phyloP scores from a whole-genome alignment of 2,113 vertebrate species.

The Cyphomyrus plagiostoma region DNA sequence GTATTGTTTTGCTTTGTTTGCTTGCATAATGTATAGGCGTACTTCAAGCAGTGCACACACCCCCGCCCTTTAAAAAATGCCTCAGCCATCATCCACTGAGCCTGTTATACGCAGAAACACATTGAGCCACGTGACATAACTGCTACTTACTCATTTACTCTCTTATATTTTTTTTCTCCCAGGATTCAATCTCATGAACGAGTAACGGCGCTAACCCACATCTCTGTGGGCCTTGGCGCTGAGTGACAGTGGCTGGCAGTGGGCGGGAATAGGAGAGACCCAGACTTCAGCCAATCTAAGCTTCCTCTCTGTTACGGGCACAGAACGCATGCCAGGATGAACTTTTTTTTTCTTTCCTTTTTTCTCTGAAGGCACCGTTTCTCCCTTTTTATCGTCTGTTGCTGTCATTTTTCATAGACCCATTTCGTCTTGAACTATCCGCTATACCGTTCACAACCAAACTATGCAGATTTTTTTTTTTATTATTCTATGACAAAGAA shows the following conservation, averaged over 20 bases:
- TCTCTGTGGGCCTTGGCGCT: slow-evolving; percentile 18
- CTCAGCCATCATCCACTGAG: slow-evolving; percentile 56
- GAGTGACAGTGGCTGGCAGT: background rate
- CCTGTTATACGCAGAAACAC: slow-evolving; percentile 50
- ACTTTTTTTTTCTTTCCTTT: background rate
- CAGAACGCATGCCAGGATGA: slow-evolving; percentile 40
- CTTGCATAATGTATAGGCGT: slow-evolving; percentile 1
- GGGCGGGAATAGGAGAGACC: background rate
- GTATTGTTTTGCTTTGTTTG: background rate
- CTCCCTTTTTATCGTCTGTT: slow-evolving; percentile 37
- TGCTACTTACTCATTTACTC: slow-evolving; percentile 29
- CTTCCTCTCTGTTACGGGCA: slow-evolving; percentile 35
- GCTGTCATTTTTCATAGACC: slow-evolving; percentile 34
- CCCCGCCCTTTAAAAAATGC: slow-evolving; percentile 18
- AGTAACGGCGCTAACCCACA: slow-evolving; percentile 35
- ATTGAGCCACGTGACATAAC: slow-evolving; percentile 57
- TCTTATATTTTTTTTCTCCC: slow-evolving; percentile 38
- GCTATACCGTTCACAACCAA: slow-evolving; percentile 87
- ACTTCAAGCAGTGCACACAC: background rate
- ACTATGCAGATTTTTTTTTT: slow-evolving; percentile 69
- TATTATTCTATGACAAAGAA: slow-evolving; percentile 85
- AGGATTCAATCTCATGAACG: slow-evolving; percentile 51
- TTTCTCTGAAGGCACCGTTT: slow-evolving; percentile 58
- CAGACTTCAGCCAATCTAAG: slow-evolving; percentile 15
- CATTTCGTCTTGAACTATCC: slow-evolving; percentile 64